Base-by-base conservation (phyloP, 2,888 invertebrate species). In the Micropterix aruncella region DNA sequence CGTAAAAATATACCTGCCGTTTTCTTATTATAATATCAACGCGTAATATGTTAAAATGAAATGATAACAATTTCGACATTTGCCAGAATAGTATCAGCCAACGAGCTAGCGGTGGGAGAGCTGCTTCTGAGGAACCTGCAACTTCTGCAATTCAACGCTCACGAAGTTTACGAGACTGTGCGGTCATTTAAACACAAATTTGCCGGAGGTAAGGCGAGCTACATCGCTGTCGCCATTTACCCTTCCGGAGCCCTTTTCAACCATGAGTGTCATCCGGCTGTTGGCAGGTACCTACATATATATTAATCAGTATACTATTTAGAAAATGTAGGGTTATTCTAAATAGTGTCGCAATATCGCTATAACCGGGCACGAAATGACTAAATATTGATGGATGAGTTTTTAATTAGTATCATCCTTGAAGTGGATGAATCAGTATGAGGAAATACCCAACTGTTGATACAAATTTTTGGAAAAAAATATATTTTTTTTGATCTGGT, bases 101-200 rank as follows among this genome's bases (percentile, higher is more conserved):
- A 12, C 27, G 57, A 65, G 49, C 53, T 38, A 2, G 55, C 58
- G 3, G 58, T 86, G 16, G 80, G 75, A 7, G 76, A 80, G 43
- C 61, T 87, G 16, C 57, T 90, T 5, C 61, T 87, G 5, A 76
- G 76, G 37, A 74, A 85, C 53, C 66, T 89, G 7, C 83, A 87
- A 60, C 69, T 86, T 42, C 62, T 89, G 12, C 89, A 89, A 58
- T 90, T 88, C 60, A 90, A 90, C 57, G 88, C 88, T 1, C 89
- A 90, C 56, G 89, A 89, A 63, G 77, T 90, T 36, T 82, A 77
- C 52, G 84, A 86, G 56, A 82, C 80, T 0, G 55, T 76, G 4
- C 63, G 74, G 1, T 70, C 69, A 0, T 57, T 61, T 2, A 70
- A 75, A 45, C 71, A 73, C 53, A 56, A 57, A 39, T 71, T 65